Base-by-base conservation (phyloP, 2,888 invertebrate species). In the Dromius quadrimaculatus region DNA sequence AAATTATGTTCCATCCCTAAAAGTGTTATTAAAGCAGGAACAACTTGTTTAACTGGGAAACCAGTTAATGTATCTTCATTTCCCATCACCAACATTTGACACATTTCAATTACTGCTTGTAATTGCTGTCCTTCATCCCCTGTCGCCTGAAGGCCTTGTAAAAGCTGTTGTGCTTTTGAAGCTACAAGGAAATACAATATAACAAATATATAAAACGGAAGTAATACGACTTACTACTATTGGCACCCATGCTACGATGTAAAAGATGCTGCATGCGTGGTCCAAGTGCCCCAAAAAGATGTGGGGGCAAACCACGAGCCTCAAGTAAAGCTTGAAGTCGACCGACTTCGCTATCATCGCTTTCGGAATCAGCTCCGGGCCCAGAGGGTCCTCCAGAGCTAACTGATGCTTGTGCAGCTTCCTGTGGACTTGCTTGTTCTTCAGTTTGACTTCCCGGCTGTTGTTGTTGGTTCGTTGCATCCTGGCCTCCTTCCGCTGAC, bases 1-100 rank as follows among this genome's bases (percentile, higher is more conserved):
- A 98, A 98, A 85, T 99, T 99, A 81, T 98, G 97, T 80, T 98
- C 98, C 87, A 97, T 96, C 62, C 95, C 92, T 17, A 99, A 88
- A 71, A 99, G 84, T 77, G 90, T 92, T 73, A 97, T 94, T 34
- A 99, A 88, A 3, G 97, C 96, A 0, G 98, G 97, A 54, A 98
- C 97, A 11, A 97, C 97, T 83, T 97, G 97, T 78, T 98, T 94
- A 34, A 98, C 95, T 0, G 98, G 98, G 83, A 99, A 98, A n/a
- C 97, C 97, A 38, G 97, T 94, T 64, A 98, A 87, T 0, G 97
- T 97, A 82, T 98, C 98, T 84, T 98, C 98, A 81, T 98, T 98
- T 75, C 98, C 98, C 98, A 98, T 98, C 32, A 98, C 97, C 68
- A 98, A 86, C 83, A 98, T 90, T 85, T 98, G 97, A 82, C 97